Conservation (phyloP, 1,140 invertebrate species). For the Drosophila parabipectinata region DNA sequence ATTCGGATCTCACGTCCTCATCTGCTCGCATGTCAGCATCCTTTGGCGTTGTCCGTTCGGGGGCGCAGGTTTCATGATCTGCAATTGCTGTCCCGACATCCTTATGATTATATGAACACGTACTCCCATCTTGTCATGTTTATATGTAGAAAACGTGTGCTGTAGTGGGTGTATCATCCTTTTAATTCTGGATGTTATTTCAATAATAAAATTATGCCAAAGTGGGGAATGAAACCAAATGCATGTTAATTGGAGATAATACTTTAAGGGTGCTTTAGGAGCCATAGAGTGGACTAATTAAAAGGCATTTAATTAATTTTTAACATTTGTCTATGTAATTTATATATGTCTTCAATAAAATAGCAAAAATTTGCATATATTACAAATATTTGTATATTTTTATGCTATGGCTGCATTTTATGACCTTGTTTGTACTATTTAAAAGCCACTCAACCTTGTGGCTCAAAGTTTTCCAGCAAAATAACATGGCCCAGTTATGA, state of each 20-base stretch:
- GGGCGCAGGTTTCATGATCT: constrained; percentile 30
- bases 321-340: too few species aligned
- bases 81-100: constrained; percentile 20
- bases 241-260: constrained; percentile 5
- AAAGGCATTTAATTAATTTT: not conserved
- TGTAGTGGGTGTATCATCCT: not conserved
- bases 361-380: not conserved
- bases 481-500: not conserved
- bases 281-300: constrained; percentile 1
- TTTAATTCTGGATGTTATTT: not conserved
- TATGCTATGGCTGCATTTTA: not conserved
- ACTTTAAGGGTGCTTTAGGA: not conserved
- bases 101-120: constrained; percentile 34
- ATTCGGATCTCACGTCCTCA: constrained; percentile 39
- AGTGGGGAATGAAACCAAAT: constrained; percentile 12
- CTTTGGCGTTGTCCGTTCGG: constrained; percentile 7
- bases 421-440: not conserved
- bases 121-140: constrained; percentile 17
- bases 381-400: not conserved
- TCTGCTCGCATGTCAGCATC: constrained; percentile 20
- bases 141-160: not conserved
- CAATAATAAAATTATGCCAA: constrained; percentile 25
- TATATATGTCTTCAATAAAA: too few species aligned
- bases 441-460: not conserved
- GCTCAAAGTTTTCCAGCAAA: not conserved